Evolutionary conservation across 2,113 vertebrate species (phyloP), one percentile per base, ranked within the genome.

Genomic region (Crypturellus undulatus): DNA sequence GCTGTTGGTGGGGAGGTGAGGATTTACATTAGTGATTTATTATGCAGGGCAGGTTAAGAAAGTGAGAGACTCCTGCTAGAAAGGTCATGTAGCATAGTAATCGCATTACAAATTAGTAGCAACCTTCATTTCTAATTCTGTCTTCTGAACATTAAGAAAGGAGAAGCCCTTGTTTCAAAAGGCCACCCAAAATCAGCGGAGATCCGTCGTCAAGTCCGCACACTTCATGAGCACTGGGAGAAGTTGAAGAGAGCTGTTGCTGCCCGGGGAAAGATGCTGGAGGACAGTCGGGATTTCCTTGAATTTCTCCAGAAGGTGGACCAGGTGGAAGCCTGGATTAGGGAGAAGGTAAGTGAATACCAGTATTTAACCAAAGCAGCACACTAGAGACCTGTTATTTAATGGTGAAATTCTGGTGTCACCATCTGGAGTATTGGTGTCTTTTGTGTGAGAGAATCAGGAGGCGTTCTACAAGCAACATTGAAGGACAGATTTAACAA

Each of bases 301-400:
- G 98, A 99, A 95, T 99, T 99, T 95, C 97, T 99, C 47, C 98
- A 98, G 96, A 98, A 98, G 87, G 98, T 98, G 20, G 98, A 99
- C 32, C 97, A 98, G 51, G 98, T 99, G 81, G 99, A 99, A 93
- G 97, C 98, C 89, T 99, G 99, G 99, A 99, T 99, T 92, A 97
- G 98, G 79, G 98, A 99, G 65, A 99, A 98, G 98, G 99, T 98
- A 79, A 90, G 77, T 47, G 4, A 16, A 80, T 56, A 89, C 64
- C 51, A 45, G 20, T 73, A 28, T 89, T 92, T 81, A 52, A 78
- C 12, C 11, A 56, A 52, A 85, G 47, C 34, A 86, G 26, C 28
- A 58, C 20, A 17, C 15, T 65, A 34, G 17, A 73, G 32, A 67
- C 56, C 59, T 89, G 20, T 4, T 75, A 8, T 92, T 76, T 67